Base-by-base conservation (phyloP, 2,113 vertebrate species). In the Lates calcarifer region DNA sequence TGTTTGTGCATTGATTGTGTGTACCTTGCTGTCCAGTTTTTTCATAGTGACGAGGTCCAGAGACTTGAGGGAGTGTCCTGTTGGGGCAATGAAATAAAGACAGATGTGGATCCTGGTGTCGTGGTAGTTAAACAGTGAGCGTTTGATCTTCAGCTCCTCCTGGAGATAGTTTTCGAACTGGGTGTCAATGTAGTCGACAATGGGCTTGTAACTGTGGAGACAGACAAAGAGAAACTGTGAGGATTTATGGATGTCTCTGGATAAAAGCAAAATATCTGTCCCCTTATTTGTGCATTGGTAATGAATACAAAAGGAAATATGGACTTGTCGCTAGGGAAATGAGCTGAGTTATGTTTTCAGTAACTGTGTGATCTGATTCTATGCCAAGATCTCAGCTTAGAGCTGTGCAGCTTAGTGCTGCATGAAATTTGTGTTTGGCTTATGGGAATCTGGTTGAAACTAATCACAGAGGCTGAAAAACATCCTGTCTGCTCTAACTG, bases 131-230 rank as follows among this genome's bases (percentile, higher is more conserved):
- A 98, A 98, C n/a, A 99, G 96, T 0, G 98, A 99, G 1, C 98
- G 96, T n/a, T 97, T 98, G 90, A 99, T 99, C 85, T 99, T 99
- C 92, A 99, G 92, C 90, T 99, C 98, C 33, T 99, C 98, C 94
- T 99, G 98, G 20, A 99, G 95, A 89, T 98, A 99, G 84, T 96
- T 98, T 93, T 99, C 98, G 93, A 99, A 99, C 95, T 99, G 97
- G 63, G 97, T 97, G 58, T 99, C 98, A 87, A 99, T 99, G 95
- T 99, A 99, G 91, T 99, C 97, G 14, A 99, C 98, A 0, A 99
- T 98, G 12, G 98, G 98, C 94, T 98, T 99, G 95, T 99, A 99
- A 95, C 98, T 99, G 96, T 83, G 95, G 83, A 95, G 87, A 77
- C 74, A 84, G 68, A 1, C 51, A 60, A 41, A 73, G 17, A 64